A percentile compares a stretch with the other conserved stretches of the same genome.
Conservation (phyloP, 2,113 vertebrate genomes). For the Pungitius pungitius region DNA sequence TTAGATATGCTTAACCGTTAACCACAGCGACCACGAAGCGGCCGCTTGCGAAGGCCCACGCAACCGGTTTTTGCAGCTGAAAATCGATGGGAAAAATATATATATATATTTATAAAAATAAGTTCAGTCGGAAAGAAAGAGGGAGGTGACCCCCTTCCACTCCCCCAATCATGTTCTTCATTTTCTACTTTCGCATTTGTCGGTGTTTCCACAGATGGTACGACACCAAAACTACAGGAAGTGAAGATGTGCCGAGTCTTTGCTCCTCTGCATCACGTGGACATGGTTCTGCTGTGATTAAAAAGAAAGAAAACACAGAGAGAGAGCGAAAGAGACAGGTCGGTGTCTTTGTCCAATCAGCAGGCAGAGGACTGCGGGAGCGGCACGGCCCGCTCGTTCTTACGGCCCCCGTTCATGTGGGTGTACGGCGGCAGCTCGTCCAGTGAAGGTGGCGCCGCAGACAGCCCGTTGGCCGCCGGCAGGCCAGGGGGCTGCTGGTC, state of each 20-base stretch:
- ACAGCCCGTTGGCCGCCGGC: constrained; percentile 86
- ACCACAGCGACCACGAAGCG: constrained; percentile 53
- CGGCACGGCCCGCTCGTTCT: constrained; percentile 91
- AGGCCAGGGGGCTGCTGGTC: constrained; percentile 88
- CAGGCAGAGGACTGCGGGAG: constrained; percentile 97
- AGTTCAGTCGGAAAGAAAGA: constrained; percentile 59
- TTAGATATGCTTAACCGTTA: constrained; percentile 80
- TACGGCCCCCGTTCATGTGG: constrained; percentile 98
- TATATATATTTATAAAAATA: constrained; percentile 76
- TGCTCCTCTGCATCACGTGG: constrained; percentile 30
- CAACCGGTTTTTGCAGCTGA: constrained; percentile 44
- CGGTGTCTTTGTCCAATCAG: constrained; percentile 80
- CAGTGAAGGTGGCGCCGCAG: constrained; percentile 80
- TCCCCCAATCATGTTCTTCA: neutral
- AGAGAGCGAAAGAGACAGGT: constrained; percentile 28
- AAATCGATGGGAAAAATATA: constrained; percentile 77
- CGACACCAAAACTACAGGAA: constrained; percentile 54
- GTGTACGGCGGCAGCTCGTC: constrained; percentile 93
- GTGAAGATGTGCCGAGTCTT: constrained; percentile 79
- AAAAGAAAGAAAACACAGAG: neutral
- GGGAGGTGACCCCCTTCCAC: constrained; percentile 18
- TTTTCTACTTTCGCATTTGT: constrained; percentile 33
- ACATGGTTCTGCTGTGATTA: constrained; percentile 14
- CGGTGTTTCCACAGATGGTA: constrained; percentile 59
- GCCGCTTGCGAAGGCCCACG: constrained; percentile 63